These are phyloP conservation scores for Taphrorychus bicolor DNA, from an alignment of 2,888 invertebrate genomes.

Conservation along the genomic window DNA sequence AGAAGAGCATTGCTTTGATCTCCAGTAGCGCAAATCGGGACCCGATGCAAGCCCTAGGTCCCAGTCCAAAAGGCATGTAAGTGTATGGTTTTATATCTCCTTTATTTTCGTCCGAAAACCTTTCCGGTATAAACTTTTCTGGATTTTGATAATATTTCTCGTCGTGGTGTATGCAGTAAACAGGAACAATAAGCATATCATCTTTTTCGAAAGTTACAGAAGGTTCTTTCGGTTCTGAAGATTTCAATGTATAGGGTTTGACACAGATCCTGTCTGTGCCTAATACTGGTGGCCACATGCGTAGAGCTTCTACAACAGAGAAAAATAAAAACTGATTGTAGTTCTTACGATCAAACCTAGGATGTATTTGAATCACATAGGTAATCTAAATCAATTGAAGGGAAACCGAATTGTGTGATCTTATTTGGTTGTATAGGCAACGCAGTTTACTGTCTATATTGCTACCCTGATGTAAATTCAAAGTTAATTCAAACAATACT, in stretches of 20 bases:
- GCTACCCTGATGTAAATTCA: no score
- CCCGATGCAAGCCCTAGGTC: constrained; percentile 64
- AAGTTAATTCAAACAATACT: no score
- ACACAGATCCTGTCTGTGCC: constrained; percentile 61
- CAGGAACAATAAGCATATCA: constrained; percentile 52
- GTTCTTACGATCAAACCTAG: no score
- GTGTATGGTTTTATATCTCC: constrained; percentile 60
- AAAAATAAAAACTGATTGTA: neutral
- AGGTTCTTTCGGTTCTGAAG: constrained; percentile 41
- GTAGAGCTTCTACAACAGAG: constrained; percentile 9
- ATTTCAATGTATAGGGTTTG: constrained; percentile 58
- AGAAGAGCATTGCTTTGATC: constrained; percentile 43
- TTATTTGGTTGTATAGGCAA: no score
- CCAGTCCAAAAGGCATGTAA: constrained; percentile 64
- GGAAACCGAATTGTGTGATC: no score
- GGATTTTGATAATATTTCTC: constrained; percentile 59
- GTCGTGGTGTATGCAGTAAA: constrained; percentile 58
- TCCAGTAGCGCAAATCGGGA: constrained; percentile 53
- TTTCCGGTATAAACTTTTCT: constrained; percentile 60
- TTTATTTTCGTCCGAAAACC: constrained; percentile 52
- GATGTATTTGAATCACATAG: no score
- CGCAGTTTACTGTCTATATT: no score
- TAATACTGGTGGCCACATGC: constrained; percentile 61
- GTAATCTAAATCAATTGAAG: no score
- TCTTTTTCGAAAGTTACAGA: constrained; percentile 49